Base-by-base conservation (phyloP, 2,888 invertebrate genomes). In the Hypomecis punctinalis region DNA sequence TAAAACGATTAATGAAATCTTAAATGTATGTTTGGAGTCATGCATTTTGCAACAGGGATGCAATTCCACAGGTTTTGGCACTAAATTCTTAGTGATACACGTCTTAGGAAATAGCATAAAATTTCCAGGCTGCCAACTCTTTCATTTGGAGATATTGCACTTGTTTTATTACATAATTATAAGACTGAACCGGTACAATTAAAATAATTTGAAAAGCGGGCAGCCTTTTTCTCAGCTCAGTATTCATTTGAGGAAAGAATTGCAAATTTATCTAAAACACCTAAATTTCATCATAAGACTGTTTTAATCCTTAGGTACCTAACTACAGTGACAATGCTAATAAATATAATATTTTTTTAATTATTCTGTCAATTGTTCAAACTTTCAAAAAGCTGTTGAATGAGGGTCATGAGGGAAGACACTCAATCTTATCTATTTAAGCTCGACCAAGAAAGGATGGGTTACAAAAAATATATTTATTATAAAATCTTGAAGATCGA, bases 361-460 rank as follows among this genome's bases (percentile, higher is more conserved):
- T 33, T 11, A 39, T 13, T 59, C 46, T 36, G 40, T 40, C n/a
- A 11, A 40, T 43, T 52, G 36, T 46, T 43, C 47, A 36, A n/a
- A n/a, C 11, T 40, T 58, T 56, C n/a, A 40, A 37, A 37, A 65
- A 57, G 43, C 57, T 49, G 64, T 33, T 40, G 36, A 61, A 55
- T 52, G 40, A 58, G 37, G 36, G 40, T 68, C 57, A 66, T 63
- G 35, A 66, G 78, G 80, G 80, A 82, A 79, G 80, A 82, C 80
- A 81, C 76, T 77, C 64, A 70, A 71, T 71, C 73, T 76, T 76
- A 81, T 75, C 72, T 76, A 76, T 76, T 72, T 81, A 83, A 83
- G 83, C 83, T 83, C 83, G 83, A 81, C 76, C 74, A 62, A 62
- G 36, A 58, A 54, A 53, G 23, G 51, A 52, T 58, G 43, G 23